These are phyloP conservation scores for Xiphophorus birchmanni DNA, from an alignment of 2,797 vertebrate species.

Conservation along the genomic window DNA sequence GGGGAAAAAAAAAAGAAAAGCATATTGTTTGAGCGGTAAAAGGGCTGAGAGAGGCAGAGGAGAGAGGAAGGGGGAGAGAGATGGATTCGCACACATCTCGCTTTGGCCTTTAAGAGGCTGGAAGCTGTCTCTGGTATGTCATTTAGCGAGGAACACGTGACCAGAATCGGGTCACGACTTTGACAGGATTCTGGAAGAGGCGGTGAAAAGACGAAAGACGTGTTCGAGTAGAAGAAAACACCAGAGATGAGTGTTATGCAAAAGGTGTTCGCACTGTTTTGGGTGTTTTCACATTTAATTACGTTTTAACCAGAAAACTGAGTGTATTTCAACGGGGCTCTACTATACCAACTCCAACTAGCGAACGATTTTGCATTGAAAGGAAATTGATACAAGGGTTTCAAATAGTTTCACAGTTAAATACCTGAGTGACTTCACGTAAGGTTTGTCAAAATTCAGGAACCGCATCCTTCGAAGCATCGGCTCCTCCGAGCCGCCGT, in stretches of 20 bases:
- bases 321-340: neutral
- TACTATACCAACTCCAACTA: neutral
- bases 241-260: neutral
- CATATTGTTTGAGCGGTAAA: conserved; percentile 63
- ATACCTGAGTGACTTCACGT: neutral
- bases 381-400: neutral
- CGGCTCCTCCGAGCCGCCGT: no score
- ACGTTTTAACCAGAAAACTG: neutral
- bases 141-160: conserved; percentile 76
- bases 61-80: conserved; percentile 39
- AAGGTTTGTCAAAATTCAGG: neutral
- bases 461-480: neutral
- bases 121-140: conserved; percentile 74
- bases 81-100: conserved; percentile 54
- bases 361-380: neutral
- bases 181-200: conserved; percentile 29
- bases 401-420: neutral
- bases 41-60: conserved; percentile 41
- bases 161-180: conserved; percentile 67
- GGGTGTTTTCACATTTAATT: neutral
- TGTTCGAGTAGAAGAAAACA: neutral
- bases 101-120: conserved; percentile 74
- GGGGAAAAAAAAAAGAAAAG: neutral
- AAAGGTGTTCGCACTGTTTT: neutral
- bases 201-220: neutral